phyloP scores from a whole-genome alignment of 1,140 invertebrate species.

The Drosophila littoralis region DNA sequence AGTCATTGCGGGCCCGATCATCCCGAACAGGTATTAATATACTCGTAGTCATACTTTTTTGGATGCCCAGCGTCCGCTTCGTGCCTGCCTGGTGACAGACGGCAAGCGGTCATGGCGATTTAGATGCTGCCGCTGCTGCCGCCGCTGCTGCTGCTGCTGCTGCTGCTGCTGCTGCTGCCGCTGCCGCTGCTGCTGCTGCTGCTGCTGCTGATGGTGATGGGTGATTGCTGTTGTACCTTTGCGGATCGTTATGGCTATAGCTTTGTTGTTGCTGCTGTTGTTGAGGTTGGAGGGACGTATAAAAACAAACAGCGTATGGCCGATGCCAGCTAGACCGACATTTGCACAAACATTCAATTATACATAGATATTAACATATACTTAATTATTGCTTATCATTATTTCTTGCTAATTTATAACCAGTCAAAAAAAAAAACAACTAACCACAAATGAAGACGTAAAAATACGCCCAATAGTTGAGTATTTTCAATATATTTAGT shows the following conservation, averaged over 20 bases:
- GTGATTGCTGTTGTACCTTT: slow-evolving; percentile 17
- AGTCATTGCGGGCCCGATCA: slow-evolving; percentile 54
- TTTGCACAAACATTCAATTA: slow-evolving; percentile 39
- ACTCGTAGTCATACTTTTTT: slow-evolving; percentile 57
- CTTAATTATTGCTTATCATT: slow-evolving; percentile 48
- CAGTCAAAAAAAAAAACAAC: slow-evolving; percentile 24
- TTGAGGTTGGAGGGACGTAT: slow-evolving; percentile 20
- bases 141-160: no score
- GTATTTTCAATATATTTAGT: no score
- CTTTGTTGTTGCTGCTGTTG: not conserved
- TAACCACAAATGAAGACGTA: slow-evolving; percentile 7
- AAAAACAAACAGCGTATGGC: slow-evolving; percentile 15
- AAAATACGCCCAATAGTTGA: not conserved
- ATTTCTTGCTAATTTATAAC: slow-evolving; percentile 47
- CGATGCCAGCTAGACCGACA: not conserved
- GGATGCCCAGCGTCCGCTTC: slow-evolving; percentile 75
- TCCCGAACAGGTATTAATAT: slow-evolving; percentile 77
- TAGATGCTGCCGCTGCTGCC: not conserved
- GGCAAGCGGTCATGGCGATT: slow-evolving; percentile 75
- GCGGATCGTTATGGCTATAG: slow-evolving; percentile 3
- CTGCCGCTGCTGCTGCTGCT: no score
- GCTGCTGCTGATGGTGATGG: not conserved
- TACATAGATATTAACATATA: slow-evolving; percentile 49
- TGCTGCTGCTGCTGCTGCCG: no score
- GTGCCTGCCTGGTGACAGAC: slow-evolving; percentile 74